Evolutionary conservation across 2,797 vertebrate species (phyloP).

Genomic region (Pempheris klunzingeri): DNA sequence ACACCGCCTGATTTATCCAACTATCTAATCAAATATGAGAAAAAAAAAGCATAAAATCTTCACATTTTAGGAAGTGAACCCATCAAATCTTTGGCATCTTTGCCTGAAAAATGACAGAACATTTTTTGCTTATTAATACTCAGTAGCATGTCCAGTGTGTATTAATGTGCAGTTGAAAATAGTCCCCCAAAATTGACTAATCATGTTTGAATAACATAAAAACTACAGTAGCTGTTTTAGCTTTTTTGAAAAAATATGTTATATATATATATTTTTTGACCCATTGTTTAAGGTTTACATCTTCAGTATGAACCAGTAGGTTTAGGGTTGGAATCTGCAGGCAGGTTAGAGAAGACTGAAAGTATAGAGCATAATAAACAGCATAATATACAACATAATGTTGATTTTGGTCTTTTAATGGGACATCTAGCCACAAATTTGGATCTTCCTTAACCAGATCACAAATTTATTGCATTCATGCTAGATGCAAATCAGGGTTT

Average conservation of each 20-base stretch:
- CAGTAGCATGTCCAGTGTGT: background rate
- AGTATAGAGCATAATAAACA: background rate
- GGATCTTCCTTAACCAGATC: background rate
- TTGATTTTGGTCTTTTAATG: background rate
- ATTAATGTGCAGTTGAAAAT: constrained; percentile 3
- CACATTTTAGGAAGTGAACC: background rate
- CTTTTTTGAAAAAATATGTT: too few relatives aligned
- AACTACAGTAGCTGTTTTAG: background rate
- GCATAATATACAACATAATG: too few relatives aligned
- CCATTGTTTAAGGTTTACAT: background rate
- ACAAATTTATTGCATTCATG: background rate
- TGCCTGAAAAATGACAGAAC: background rate
- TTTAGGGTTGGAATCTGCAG: background rate
- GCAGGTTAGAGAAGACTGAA: background rate
- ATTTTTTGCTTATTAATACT: too few relatives aligned
- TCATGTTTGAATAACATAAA: background rate
- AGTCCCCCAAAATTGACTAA: background rate
- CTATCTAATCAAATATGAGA: too few relatives aligned
- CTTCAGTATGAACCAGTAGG: background rate
- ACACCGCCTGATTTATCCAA: too few relatives aligned
- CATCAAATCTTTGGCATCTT: too few relatives aligned
- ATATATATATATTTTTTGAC: too few relatives aligned
- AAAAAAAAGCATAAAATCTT: background rate
- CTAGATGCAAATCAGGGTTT: background rate
- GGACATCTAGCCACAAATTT: background rate